Percentiles rank a stretch among this genome's conserved stretches.
Evolutionary conservation across 2,113 vertebrate species (phyloP).

Genomic region (Pantherophis guttatus): DNA sequence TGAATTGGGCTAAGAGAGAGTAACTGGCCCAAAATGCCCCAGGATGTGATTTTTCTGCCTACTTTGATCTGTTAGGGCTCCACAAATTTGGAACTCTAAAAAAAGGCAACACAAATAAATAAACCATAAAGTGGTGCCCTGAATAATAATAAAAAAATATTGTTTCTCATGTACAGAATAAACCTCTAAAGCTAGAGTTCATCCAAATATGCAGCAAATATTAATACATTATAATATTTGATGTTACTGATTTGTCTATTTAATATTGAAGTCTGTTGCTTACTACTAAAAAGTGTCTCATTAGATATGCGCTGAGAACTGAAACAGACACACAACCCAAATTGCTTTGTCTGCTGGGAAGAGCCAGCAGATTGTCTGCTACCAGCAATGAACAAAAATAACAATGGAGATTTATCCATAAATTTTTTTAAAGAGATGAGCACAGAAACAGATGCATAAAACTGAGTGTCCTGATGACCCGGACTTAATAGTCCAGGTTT

Average conservation of each 20-base stretch:
- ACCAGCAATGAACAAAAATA: not conserved
- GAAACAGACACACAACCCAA: not conserved
- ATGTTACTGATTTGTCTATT: not conserved
- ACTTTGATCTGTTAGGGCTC: not conserved
- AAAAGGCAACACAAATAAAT: not conserved
- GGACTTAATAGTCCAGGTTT: not conserved
- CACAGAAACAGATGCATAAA: not conserved
- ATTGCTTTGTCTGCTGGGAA: not conserved
- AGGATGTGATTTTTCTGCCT: not conserved
- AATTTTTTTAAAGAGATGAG: not conserved
- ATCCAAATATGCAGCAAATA: not conserved
- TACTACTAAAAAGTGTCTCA: not conserved
- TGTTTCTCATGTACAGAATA: not conserved
- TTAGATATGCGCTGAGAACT: not conserved
- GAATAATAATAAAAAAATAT: not conserved
- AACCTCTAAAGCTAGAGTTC: not conserved
- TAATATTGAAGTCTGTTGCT: not conserved
- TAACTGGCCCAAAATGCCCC: not conserved
- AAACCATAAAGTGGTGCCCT: not conserved
- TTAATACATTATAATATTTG: not conserved
- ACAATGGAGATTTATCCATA: not conserved
- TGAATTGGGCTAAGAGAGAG: not conserved
- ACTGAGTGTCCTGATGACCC: not conserved
- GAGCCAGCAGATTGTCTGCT: not conserved
- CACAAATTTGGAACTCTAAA: not conserved